Evolutionary conservation across 2,797 vertebrate species (phyloP).

Genomic region (Xiphophorus birchmanni): DNA sequence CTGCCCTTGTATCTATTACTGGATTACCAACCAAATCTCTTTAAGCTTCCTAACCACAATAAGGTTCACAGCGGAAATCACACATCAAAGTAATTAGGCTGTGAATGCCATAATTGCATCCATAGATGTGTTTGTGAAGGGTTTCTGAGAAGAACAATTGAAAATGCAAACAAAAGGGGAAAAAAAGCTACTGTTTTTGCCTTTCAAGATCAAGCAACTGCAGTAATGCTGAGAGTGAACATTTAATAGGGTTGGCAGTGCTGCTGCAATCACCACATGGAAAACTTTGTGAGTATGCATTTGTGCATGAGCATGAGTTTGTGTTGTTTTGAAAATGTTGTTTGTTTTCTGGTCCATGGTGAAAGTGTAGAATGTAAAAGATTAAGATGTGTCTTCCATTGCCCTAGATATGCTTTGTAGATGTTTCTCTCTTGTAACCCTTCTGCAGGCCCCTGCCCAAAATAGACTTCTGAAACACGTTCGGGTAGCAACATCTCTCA

Average conservation of each 20-base stretch:
- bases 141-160: constrained; percentile 63
- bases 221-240: constrained; percentile 68
- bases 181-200: constrained; percentile 54
- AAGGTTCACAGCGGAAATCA: constrained; percentile 70
- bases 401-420: constrained; percentile 70
- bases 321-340: constrained; percentile 4
- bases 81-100: constrained; percentile 82
- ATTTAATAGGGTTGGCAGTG: constrained; percentile 70
- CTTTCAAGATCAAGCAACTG: constrained; percentile 72
- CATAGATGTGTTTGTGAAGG: constrained; percentile 70
- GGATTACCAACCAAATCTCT: constrained; percentile 63
- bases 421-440: constrained; percentile 55
- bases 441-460: constrained; percentile 74
- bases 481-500: constrained; percentile 63
- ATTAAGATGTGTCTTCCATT: constrained; percentile 58
- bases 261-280: constrained; percentile 56
- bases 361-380: constrained; percentile 58
- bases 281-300: constrained; percentile 53
- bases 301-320: constrained; percentile 7
- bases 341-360: constrained; percentile 39
- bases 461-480: constrained; percentile 75
- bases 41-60: constrained; percentile 64
- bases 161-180: constrained; percentile 54
- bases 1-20: constrained; percentile 34
- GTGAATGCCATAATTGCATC: constrained; percentile 81